Evolutionary conservation across 2,113 vertebrate species (phyloP).

Genomic region (Rhodinocichla rosea): DNA sequence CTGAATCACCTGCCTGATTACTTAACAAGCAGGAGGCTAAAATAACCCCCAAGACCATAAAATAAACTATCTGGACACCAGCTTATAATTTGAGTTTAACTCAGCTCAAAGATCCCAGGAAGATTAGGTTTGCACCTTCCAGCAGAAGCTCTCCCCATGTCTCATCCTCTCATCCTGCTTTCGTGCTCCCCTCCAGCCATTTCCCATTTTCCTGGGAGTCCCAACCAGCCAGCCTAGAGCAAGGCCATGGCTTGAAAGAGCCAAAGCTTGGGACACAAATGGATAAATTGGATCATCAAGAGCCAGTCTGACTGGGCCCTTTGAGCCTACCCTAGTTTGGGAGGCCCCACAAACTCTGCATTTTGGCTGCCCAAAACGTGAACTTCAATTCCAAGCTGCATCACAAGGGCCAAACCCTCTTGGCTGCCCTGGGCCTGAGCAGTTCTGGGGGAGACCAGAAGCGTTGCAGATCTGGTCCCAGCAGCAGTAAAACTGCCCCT

Average conservation of each 20-base stretch:
- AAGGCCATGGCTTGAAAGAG: background rate
- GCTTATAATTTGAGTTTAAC: conserved; percentile 46
- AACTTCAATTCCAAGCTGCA: background rate
- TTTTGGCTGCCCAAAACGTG: background rate
- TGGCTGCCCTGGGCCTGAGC: accelerated
- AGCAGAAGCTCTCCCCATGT: background rate
- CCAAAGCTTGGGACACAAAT: background rate
- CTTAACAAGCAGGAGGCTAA: conserved; percentile 26
- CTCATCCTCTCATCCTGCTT: background rate
- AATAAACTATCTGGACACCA: conserved; percentile 28
- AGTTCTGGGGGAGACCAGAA: background rate
- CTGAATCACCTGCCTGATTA: conserved; percentile 54
- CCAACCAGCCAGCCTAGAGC: background rate
- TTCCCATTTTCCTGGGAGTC: background rate
- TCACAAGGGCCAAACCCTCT: background rate
- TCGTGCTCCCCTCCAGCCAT: background rate
- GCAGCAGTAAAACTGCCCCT: background rate
- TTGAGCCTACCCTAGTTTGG: background rate
- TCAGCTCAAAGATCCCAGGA: background rate
- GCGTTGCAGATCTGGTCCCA: accelerated
- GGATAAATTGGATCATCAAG: background rate
- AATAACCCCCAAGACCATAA: conserved; percentile 45
- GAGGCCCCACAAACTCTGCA: background rate
- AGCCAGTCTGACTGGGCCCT: background rate
- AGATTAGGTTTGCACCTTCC: background rate